A percentile compares a stretch with the other conserved stretches of the same genome.
Evolutionary conservation across 2,888 invertebrate species (phyloP).

Genomic region (Glaucopsyche alexis): DNA sequence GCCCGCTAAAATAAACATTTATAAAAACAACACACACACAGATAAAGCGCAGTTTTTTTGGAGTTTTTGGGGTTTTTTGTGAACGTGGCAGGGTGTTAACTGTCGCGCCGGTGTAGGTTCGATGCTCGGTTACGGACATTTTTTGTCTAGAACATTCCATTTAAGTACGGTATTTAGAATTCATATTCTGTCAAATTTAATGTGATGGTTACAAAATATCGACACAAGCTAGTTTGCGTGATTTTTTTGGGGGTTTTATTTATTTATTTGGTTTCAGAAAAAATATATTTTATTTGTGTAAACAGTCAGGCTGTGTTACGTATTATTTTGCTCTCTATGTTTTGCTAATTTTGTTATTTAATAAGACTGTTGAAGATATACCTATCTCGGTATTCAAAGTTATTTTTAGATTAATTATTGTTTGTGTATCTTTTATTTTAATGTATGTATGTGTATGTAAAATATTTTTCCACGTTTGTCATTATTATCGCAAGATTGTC

Average conservation of each 20-base stretch:
- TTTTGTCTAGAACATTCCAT: constrained; percentile 35
- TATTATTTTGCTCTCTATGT: too few species aligned
- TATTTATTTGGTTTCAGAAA: too few species aligned
- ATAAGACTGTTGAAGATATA: too few species aligned
- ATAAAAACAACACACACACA: constrained; percentile 65
- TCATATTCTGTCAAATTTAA: constrained; percentile 7
- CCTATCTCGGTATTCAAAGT: too few species aligned
- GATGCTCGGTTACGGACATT: constrained; percentile 40
- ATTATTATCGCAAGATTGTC: neutral
- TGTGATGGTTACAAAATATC: neutral
- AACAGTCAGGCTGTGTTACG: too few species aligned
- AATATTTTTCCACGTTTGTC: neutral
- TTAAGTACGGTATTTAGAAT: neutral
- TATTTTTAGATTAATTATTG: neutral
- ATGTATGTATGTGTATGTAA: neutral
- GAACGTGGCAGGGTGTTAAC: constrained; percentile 63
- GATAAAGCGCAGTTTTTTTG: constrained; percentile 54
- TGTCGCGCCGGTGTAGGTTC: constrained; percentile 49
- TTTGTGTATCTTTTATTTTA: neutral
- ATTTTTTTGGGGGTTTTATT: too few species aligned
- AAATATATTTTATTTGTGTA: too few species aligned
- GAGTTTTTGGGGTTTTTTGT: constrained; percentile 53
- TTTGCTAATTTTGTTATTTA: too few species aligned
- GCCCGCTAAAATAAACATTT: constrained; percentile 66
- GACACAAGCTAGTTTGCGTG: neutral